Base-by-base conservation (phyloP, 1,140 invertebrate genomes). In the Cherax destructor region DNA sequence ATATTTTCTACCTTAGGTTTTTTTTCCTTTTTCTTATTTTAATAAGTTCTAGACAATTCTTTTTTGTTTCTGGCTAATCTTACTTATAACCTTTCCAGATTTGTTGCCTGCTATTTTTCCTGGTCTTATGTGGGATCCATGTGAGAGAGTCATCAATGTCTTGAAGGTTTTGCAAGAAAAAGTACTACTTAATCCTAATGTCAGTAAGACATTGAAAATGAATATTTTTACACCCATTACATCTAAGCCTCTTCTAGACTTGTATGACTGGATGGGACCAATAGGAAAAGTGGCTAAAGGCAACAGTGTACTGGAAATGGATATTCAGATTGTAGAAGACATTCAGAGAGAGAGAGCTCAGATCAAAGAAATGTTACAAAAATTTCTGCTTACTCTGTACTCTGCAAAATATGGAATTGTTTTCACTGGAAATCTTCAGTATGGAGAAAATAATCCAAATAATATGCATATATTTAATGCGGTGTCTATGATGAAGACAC, bases 51-150 rank as follows among this genome's bases (percentile, higher is more conserved):
- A 18, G 5, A 18, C 65, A 18, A 18, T 69, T 18, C 5, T 69
- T 78, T 50, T 47, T 24, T 13, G n/a, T 49, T 69, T 72, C 10
- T 69, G 30, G 21, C 21, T 41, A 13, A 4, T 49, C 13, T 72
- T 41, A n/a, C 10, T 21, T 47, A 47, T 52, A 21, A 13, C 76
- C 21, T 47, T 81, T 83, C 76, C 79, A 89, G 87, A 89, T 74
- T 30, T 89, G 59, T 61, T 89, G 49, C 65, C 87, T 30, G 65
- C 79, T 13, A 61, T 89, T 52, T 89, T 89, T 76, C 79, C 79
- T 83, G 87, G 87, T n/a, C 87, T 89, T 9, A 47, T 89, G 24
- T 89, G 87, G 87, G 87, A 89, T 59, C 87, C 87, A 21, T 89
- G 87, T 76, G 87, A 89, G 56, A 47, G 79, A 7, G 87, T 89